Evolutionary conservation across 2,888 invertebrate genomes (phyloP).

Genomic region (Trachelus stipa): DNA sequence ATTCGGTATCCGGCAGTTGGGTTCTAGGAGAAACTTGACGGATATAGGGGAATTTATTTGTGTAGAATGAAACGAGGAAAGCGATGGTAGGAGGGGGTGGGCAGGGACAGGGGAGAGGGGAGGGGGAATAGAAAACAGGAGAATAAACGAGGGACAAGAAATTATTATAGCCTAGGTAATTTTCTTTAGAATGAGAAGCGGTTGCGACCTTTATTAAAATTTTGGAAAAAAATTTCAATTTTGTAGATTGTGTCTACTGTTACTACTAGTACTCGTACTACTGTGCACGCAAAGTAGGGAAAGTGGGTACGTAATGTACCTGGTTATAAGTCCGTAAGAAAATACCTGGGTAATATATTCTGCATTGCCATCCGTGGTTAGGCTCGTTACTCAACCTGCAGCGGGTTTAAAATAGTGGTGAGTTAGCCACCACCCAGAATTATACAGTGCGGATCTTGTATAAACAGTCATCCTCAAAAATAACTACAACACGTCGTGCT

Average conservation of each 20-base stretch:
- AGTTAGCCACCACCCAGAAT: slow-evolving; percentile 13
- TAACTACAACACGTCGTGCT: slow-evolving; percentile 25
- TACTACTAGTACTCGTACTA: background rate
- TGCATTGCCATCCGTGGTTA: background rate
- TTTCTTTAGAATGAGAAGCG: background rate
- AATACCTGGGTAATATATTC: background rate
- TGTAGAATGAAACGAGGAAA: background rate
- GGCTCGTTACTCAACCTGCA: background rate
- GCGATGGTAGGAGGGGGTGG: background rate
- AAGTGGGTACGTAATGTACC: background rate
- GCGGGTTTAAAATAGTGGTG: slow-evolving; percentile 33
- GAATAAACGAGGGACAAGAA: background rate
- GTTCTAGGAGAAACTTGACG: background rate
- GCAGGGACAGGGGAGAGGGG: too few species aligned
- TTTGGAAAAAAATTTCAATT: background rate
- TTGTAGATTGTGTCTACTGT: background rate
- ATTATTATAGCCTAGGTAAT: background rate
- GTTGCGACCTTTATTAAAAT: background rate
- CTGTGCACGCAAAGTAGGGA: background rate
- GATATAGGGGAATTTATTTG: background rate
- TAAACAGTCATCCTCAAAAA: slow-evolving; percentile 39
- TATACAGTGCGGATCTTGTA: slow-evolving; percentile 1
- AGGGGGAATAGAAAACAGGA: too few species aligned
- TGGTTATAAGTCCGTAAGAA: background rate
- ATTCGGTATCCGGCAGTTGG: background rate